These are phyloP conservation scores for Hoplodrina blanda DNA, from an alignment of 2,888 invertebrate species.

Conservation along the genomic window DNA sequence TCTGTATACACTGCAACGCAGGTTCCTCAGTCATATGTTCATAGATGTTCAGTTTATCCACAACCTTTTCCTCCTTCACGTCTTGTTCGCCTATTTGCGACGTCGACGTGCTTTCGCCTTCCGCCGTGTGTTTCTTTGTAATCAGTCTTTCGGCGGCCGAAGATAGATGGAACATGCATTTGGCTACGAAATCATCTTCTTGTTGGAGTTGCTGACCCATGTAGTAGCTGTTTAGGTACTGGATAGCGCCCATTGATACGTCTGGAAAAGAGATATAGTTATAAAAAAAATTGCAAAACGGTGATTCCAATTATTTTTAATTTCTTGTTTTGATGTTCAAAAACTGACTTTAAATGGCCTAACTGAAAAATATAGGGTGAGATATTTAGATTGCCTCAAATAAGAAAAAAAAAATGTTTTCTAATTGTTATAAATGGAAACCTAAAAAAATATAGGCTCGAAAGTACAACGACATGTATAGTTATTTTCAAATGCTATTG, in stretches of 20 bases:
- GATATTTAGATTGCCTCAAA: too few relatives aligned
- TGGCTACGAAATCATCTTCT: conserved; percentile 97
- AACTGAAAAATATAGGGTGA: not conserved
- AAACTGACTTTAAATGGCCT: too few relatives aligned
- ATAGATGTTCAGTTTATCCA: conserved; percentile 86
- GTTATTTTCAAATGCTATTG: too few relatives aligned
- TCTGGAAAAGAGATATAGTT: conserved; percentile 85
- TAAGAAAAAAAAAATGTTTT: too few relatives aligned
- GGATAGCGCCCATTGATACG: conserved; percentile 98
- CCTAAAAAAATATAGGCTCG: too few relatives aligned
- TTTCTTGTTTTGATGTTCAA: too few relatives aligned
- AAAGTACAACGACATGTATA: too few relatives aligned
- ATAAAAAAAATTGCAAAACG: not conserved
- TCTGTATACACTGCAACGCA: conserved; percentile 96
- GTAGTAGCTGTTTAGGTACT: conserved; percentile 98
- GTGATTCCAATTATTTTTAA: too few relatives aligned
- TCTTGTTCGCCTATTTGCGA: conserved; percentile 68
- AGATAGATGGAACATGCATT: conserved; percentile 97
- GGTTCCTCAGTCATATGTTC: conserved; percentile 93
- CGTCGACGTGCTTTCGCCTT: conserved; percentile 70
- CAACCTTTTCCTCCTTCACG: conserved; percentile 77
- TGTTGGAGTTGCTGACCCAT: conserved; percentile 97
- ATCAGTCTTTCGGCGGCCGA: conserved; percentile 94
- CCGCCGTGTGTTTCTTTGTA: conserved; percentile 74
- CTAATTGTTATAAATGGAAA: too few relatives aligned